Conservation (phyloP, 2,888 invertebrate species). For the Drosophila formosana region DNA sequence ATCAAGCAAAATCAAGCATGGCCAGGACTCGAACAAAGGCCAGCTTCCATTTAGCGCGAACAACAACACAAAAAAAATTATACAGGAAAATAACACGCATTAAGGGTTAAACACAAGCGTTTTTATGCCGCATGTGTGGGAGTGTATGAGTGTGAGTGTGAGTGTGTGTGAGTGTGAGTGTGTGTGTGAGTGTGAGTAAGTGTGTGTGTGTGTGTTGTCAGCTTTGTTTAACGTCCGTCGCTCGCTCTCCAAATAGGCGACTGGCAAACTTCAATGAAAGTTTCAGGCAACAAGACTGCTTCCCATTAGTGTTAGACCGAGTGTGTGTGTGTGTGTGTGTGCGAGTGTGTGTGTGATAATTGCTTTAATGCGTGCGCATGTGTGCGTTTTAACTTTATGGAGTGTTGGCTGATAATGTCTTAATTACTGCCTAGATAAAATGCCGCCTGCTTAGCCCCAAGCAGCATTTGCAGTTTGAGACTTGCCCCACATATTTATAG, state of each 20-base stretch:
- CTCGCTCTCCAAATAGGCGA: conserved; percentile 35
- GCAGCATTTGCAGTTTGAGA: conserved; percentile 33
- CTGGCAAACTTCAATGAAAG: conserved; percentile 68
- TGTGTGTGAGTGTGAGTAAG: conserved; percentile 36
- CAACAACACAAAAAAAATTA: conserved; percentile 28
- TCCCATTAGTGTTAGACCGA: conserved; percentile 18
- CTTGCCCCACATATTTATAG: conserved; percentile 30
- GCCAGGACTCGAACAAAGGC: conserved; percentile 57
- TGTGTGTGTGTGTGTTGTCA: conserved; percentile 41
- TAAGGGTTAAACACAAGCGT: conserved; percentile 77
- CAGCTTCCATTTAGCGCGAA: conserved; percentile 49
- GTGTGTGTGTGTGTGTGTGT: conserved; percentile 20
- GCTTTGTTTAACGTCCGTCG: conserved; percentile 64
- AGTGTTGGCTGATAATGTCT: conserved; percentile 80
- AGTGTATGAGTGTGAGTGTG: conserved; percentile 19
- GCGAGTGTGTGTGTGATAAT: conserved; percentile 65
- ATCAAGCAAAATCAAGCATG: conserved; percentile 71
- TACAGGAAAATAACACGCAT: conserved; percentile 59
- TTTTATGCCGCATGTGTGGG: conserved; percentile 49
- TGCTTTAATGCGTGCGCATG: conserved; percentile 78
- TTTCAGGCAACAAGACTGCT: conserved; percentile 38
- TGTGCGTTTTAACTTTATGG: conserved; percentile 80
- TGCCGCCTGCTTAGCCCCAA: conserved; percentile 65
- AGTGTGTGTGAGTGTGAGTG: conserved; percentile 29
- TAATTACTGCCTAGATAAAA: conserved; percentile 79